Base-by-base conservation (phyloP, 2,797 vertebrate genomes). In the Gymnothorax javanicus region DNA sequence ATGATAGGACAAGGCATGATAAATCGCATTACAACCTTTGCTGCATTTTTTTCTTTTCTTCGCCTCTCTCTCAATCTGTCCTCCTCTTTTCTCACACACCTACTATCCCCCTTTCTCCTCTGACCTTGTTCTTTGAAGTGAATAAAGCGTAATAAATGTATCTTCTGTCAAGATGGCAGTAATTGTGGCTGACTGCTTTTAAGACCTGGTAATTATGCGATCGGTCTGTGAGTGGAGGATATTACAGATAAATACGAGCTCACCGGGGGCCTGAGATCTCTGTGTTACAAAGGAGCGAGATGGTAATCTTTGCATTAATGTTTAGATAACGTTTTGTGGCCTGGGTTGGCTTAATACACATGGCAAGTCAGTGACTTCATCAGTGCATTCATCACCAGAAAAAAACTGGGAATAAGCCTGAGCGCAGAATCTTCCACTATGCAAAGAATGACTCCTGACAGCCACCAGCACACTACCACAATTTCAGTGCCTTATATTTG, bases 161-260 rank as follows among this genome's bases (percentile, higher is more conserved):
- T 84, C 84, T 77, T 54, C 71, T 87, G 82, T 83, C 82, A 75
- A 8, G 86, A 60, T 25, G 82, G 86, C 71, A 77, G 56, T 84
- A 86, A 86, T 79, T 62, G 85, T 73, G 12, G 75, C 75, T 54
- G 75, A 79, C 75, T 79, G 43, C 75, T 79, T 23, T 79, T 20
- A 79, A 17, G 6, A 3, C 75, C 50, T 27, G 2, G 52, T 20
- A n/a, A 58, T 57, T 85, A 73, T 20, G 50, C 43, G 57, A 33
- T 57, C 84, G 20, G 54, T 85, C 33, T 6, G 57, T 17, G 71
- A 75, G 57, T 58, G 23, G 83, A 12, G 69, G 54, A 59, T 67
- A 84, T 60, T 79, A 33, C 82, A 25, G 57, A 87, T 83, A 77
- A 84, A 84, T 71, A n/a, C 27, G 81, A 54, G 54, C 64, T 43